Percentiles rank a stretch among this genome's conserved stretches.
Conservation (phyloP, 2,888 invertebrate genomes). For the Sarcophaga carnaria region DNA sequence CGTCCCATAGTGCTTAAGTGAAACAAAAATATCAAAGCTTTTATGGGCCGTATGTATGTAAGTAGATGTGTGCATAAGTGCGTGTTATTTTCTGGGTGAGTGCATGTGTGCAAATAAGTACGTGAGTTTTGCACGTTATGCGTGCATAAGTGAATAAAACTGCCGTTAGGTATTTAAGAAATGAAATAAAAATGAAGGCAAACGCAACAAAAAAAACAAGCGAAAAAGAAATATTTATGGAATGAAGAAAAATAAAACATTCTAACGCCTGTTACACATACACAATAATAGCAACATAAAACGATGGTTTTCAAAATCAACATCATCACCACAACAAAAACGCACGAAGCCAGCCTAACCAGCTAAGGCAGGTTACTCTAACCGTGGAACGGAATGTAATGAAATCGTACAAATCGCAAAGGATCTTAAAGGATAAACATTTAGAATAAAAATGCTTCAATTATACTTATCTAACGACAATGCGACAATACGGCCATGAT, state of each 20-base stretch:
- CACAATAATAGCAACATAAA: background rate
- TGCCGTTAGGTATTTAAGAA: conserved; percentile 79
- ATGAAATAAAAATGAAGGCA: conserved; percentile 64
- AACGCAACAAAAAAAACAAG: conserved; percentile 10
- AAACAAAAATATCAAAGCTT: background rate
- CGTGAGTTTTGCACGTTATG: conserved; percentile 80
- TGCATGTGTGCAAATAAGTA: conserved; percentile 72
- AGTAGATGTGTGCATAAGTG: background rate
- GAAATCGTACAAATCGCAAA: conserved; percentile 61
- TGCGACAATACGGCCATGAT: background rate
- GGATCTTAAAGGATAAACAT: conserved; percentile 71
- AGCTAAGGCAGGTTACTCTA: no score
- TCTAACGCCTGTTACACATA: conserved; percentile 35
- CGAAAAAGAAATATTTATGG: conserved; percentile 44
- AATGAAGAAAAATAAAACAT: conserved; percentile 59
- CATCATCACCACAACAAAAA: background rate
- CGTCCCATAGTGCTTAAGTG: conserved; percentile 22
- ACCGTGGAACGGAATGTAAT: conserved; percentile 70
- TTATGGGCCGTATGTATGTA: background rate
- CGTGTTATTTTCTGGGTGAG: conserved; percentile 6
- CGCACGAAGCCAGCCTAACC: background rate
- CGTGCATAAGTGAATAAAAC: conserved; percentile 80
- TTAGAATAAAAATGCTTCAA: conserved; percentile 76
- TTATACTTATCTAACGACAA: conserved; percentile 71
- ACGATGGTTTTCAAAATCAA: conserved; percentile 24